Conservation (phyloP, 2,797 vertebrate species). For the Aphelocoma californica region DNA sequence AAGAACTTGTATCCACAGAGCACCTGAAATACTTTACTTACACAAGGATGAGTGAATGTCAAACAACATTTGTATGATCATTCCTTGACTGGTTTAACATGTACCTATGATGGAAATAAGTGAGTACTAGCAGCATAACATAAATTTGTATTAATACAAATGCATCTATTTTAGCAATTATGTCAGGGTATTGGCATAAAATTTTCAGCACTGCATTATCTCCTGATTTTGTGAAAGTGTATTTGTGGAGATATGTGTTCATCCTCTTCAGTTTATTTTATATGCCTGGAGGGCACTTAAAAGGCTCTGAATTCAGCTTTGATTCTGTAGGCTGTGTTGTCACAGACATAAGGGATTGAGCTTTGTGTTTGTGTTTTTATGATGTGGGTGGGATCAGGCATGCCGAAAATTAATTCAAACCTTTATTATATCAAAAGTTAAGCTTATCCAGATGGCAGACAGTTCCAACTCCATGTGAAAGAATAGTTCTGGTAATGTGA, state of each 20-base stretch:
- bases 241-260: not conserved
- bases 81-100: not conserved
- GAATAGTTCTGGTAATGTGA: not conserved
- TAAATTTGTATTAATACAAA: not conserved
- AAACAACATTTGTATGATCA: not conserved
- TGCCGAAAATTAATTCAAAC: not conserved
- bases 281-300: not conserved
- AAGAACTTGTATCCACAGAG: not conserved
- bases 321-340: not conserved
- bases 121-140: not conserved
- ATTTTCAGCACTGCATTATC: not conserved
- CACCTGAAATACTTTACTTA: not conserved
- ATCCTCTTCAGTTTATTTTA: not conserved
- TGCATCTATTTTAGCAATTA: not conserved
- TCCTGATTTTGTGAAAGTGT: not conserved
- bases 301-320: not conserved
- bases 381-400: not conserved
- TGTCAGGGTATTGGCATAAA: not conserved
- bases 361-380: not conserved
- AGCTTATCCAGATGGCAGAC: slow-evolving; percentile 18
- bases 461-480: not conserved
- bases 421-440: not conserved
- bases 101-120: not conserved
- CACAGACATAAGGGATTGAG: not conserved
- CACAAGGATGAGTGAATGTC: not conserved